phyloP scores from a whole-genome alignment of 2,888 invertebrate genomes.

The Penaeus monodon region DNA sequence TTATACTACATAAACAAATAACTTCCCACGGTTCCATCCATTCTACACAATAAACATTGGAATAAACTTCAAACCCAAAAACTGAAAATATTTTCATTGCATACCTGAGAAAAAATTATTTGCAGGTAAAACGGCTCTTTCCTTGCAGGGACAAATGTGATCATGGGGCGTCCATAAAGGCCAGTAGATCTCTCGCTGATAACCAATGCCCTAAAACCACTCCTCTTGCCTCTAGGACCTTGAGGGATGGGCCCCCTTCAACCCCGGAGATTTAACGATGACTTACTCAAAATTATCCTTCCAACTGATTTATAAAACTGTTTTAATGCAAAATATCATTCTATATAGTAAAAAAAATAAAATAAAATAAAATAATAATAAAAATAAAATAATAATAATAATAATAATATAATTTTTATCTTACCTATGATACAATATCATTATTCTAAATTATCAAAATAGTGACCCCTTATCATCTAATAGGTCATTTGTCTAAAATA shows the following conservation, averaged over 20 bases:
- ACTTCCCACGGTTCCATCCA: too few species aligned
- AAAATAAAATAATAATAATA: too few species aligned
- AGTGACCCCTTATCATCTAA: too few species aligned
- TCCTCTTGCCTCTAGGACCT: constrained; percentile 49
- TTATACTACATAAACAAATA: too few species aligned
- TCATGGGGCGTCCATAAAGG: constrained; percentile 55
- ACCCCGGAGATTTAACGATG: neutral
- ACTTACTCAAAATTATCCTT: neutral
- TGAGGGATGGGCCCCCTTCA: constrained; percentile 36
- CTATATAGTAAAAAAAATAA: neutral
- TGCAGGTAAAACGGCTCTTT: constrained; percentile 51
- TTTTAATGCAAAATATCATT: neutral
- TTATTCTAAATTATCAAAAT: too few species aligned
- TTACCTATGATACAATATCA: too few species aligned
- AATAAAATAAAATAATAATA: too few species aligned
- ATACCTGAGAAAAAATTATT: constrained; percentile 57
- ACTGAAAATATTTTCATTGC: neutral
- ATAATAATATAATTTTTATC: too few species aligned
- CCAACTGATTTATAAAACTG: neutral
- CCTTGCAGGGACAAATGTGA: constrained; percentile 31
- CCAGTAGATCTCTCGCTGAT: constrained; percentile 56
- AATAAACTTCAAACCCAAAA: neutral
- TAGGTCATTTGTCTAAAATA: too few species aligned
- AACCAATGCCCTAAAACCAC: constrained; percentile 42
- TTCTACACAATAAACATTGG: neutral